phyloP scores from a whole-genome alignment of 1,140 invertebrate species.

The Pentalonia nigronervosa region DNA sequence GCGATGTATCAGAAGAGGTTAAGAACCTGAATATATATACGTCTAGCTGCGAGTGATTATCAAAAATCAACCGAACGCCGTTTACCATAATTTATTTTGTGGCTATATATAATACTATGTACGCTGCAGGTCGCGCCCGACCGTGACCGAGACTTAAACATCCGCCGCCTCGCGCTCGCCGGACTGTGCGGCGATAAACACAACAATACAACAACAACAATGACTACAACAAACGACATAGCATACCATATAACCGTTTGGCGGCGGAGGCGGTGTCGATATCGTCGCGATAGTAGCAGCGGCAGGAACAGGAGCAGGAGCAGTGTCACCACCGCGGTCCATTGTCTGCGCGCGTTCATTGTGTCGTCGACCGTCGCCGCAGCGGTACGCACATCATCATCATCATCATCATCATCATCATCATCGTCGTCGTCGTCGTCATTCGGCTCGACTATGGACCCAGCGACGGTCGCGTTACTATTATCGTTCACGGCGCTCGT shows the following conservation, averaged over 20 bases:
- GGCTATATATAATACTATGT: neutral
- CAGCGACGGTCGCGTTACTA: constrained; percentile 11
- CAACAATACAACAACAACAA: neutral
- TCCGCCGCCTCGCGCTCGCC: neutral
- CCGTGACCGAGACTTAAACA: constrained; percentile 22
- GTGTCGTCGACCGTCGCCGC: neutral
- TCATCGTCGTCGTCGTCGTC: neutral
- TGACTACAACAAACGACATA: too few species aligned
- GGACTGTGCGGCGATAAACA: neutral
- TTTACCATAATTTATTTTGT: neutral
- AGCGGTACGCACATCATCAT: neutral
- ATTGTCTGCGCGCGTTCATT: neutral
- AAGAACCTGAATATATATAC: neutral
- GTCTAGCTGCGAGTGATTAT: neutral
- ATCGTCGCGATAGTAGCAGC: neutral
- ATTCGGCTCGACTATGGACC: neutral
- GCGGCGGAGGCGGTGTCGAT: neutral
- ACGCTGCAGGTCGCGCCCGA: neutral
- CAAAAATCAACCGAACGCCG: neutral
- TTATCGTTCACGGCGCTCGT: neutral
- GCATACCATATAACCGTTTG: neutral
- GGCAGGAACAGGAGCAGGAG: neutral
- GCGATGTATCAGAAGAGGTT: neutral
- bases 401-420: neutral
- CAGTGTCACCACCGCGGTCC: neutral